A percentile compares a stretch with the other conserved stretches of the same genome.
Evolutionary conservation across 2,113 vertebrate species (phyloP).

Genomic region (Psophia crepitans): DNA sequence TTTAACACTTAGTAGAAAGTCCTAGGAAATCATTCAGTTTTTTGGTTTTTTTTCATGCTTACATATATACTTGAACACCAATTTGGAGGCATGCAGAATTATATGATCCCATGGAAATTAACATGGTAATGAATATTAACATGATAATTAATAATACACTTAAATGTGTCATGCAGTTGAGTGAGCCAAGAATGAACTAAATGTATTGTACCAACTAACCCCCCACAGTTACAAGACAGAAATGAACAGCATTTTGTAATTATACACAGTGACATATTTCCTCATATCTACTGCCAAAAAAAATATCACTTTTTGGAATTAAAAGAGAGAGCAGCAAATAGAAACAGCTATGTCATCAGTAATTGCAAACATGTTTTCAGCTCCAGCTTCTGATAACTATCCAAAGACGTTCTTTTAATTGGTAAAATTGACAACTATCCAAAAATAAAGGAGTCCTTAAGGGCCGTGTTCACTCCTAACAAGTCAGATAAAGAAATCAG

Average conservation of each 20-base stretch:
- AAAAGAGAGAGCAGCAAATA: conserved; percentile 65
- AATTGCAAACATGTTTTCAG: conserved; percentile 53
- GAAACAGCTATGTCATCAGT: conserved; percentile 69
- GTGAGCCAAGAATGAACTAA: conserved; percentile 41
- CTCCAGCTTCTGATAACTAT: conserved; percentile 52
- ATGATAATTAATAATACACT: conserved; percentile 55
- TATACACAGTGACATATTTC: conserved; percentile 59
- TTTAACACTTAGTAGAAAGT: not conserved
- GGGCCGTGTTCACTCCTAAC: conserved; percentile 3
- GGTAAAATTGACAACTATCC: conserved; percentile 58
- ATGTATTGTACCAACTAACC: conserved; percentile 28
- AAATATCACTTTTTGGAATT: conserved; percentile 64
- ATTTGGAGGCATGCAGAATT: not conserved
- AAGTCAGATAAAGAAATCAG: not conserved
- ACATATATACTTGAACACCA: not conserved
- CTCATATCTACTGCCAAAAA: conserved; percentile 62
- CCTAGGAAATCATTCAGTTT: not conserved
- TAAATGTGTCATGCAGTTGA: conserved; percentile 25
- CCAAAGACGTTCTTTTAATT: conserved; percentile 54
- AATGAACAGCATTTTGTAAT: conserved; percentile 64
- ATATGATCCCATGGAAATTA: conserved; percentile 19
- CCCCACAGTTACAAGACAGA: conserved; percentile 26
- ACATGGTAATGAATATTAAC: conserved; percentile 35
- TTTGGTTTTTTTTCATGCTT: not conserved
- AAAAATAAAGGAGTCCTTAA: conserved; percentile 27